Percentiles rank a stretch among this genome's conserved stretches.
These are phyloP conservation scores for Pipra filicauda DNA, from an alignment of 2,113 vertebrate species.

Conservation along the genomic window DNA sequence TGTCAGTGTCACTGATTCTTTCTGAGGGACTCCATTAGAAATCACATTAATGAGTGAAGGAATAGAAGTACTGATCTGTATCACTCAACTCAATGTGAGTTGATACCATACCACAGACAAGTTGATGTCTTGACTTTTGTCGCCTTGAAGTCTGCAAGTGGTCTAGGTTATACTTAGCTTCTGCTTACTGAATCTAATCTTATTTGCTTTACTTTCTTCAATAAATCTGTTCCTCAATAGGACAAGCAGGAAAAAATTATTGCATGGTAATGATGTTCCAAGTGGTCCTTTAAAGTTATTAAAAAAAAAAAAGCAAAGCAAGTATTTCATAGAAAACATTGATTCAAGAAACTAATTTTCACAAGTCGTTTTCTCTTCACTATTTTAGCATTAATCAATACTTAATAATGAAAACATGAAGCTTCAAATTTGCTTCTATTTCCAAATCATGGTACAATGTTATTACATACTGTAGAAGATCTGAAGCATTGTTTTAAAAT, in stretches of 20 bases:
- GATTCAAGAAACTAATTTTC: slow-evolving; percentile 13
- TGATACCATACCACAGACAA: neutral
- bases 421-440: neutral
- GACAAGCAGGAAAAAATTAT: neutral
- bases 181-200: neutral
- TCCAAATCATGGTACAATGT: neutral
- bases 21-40: neutral
- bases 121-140: neutral
- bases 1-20: neutral
- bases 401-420: slow-evolving; percentile 2
- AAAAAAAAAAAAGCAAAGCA: neutral
- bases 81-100: neutral
- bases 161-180: neutral
- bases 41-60: neutral
- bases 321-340: neutral
- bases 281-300: neutral
- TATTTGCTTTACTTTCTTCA: neutral
- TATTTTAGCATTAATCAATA: slow-evolving; percentile 27
- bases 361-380: neutral
- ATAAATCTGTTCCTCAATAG: neutral
- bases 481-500: neutral
- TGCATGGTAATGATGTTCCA: neutral
- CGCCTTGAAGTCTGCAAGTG: neutral
- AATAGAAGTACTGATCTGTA: neutral
- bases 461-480: neutral